Percentiles rank a stretch among this genome's conserved stretches.
Evolutionary conservation across 2,888 invertebrate species (phyloP).

Genomic region (Polietes domitor): DNA sequence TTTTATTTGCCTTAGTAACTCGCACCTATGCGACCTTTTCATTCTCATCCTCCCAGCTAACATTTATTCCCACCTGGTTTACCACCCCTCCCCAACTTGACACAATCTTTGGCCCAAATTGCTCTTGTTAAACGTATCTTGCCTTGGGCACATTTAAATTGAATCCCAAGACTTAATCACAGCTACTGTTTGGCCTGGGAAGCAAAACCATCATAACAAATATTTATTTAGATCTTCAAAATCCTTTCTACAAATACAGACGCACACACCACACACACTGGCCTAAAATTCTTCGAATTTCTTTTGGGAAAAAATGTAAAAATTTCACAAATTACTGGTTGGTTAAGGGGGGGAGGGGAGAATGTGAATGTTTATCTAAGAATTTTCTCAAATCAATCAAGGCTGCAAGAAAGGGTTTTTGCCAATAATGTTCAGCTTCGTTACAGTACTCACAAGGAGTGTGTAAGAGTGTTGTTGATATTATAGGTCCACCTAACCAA

Average conservation of each 20-base stretch:
- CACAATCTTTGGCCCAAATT: neutral
- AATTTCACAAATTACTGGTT: conserved; percentile 1
- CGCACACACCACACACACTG: conserved; percentile 1
- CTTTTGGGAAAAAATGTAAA: conserved; percentile 10
- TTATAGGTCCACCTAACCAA: conserved; percentile 50
- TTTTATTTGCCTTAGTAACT: no score
- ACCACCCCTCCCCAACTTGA: no score
- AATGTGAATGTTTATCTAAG: conserved; percentile 64
- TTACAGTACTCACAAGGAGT: neutral
- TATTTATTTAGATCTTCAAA: conserved; percentile 50
- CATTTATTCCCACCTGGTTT: no score
- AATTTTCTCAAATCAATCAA: conserved; percentile 65
- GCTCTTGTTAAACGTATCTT: neutral
- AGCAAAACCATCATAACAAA: conserved; percentile 43
- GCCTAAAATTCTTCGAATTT: neutral
- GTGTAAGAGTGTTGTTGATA: conserved; percentile 27
- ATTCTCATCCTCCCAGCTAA: no score
- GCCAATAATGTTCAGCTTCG: neutral
- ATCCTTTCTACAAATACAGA: conserved; percentile 7
- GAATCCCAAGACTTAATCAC: neutral
- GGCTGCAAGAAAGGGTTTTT: conserved; percentile 43
- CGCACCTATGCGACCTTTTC: no score
- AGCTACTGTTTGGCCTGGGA: neutral
- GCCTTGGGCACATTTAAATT: neutral
- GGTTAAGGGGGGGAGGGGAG: neutral